Percentiles rank a stretch among this genome's conserved stretches.
Conservation (phyloP, 1,140 invertebrate genomes). For the Drosophila aff. region DNA sequence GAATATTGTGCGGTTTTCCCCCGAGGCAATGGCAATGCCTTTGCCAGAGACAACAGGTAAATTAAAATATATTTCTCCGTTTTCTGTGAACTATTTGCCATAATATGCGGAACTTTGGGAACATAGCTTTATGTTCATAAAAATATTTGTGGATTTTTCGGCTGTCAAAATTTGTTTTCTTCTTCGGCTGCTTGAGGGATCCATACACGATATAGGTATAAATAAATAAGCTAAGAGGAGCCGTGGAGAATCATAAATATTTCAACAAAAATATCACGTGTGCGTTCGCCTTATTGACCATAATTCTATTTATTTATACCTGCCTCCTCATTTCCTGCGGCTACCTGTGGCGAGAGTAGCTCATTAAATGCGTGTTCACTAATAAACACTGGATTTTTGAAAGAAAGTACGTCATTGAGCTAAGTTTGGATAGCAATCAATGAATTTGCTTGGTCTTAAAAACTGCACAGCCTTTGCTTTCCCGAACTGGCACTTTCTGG, state of each 20-base stretch:
- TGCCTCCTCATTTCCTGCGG: slow-evolving; percentile 30
- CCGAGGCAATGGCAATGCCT: slow-evolving; percentile 20
- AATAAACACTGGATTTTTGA: slow-evolving; percentile 43
- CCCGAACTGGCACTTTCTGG: not conserved
- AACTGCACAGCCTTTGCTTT: not conserved
- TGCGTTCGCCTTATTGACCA: slow-evolving; percentile 53
- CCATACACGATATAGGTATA: slow-evolving; percentile 12
- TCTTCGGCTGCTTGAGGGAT: not conserved
- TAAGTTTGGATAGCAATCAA: slow-evolving; percentile 24
- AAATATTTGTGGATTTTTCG: slow-evolving; percentile 40
- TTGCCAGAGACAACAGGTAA: slow-evolving; percentile 42
- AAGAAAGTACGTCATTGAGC: slow-evolving; percentile 31
- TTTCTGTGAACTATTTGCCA: slow-evolving; percentile 29
- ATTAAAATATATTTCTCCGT: slow-evolving; percentile 20
- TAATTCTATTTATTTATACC: slow-evolving; percentile 70
- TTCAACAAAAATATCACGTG: slow-evolving; percentile 66
- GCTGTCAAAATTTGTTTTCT: slow-evolving; percentile 32
- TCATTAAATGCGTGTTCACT: slow-evolving; percentile 62
- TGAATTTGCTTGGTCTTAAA: slow-evolving; percentile 2
- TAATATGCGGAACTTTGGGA: slow-evolving; percentile 15
- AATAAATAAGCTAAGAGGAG: slow-evolving; percentile 37
- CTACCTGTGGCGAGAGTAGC: slow-evolving; percentile 61
- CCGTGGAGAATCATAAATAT: slow-evolving; percentile 60
- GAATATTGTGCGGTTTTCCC: slow-evolving; percentile 30
- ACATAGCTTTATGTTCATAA: slow-evolving; percentile 22